Evolutionary conservation across 2,797 vertebrate species (phyloP).

Genomic region (Cyclura pinguis): DNA sequence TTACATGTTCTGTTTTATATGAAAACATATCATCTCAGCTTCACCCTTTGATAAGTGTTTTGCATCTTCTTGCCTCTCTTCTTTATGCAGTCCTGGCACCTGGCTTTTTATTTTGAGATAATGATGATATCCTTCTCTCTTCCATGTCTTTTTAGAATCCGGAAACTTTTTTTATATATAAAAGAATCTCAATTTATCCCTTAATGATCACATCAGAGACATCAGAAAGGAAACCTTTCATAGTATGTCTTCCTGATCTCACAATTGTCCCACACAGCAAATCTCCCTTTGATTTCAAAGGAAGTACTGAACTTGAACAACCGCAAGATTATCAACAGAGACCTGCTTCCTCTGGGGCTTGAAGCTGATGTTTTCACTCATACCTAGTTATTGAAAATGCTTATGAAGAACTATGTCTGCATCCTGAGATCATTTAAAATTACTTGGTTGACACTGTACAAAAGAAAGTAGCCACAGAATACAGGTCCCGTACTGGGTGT

Average conservation of each 20-base stretch:
- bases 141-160: conserved; percentile 33
- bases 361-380: background rate
- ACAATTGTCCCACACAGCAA: conserved; percentile 12
- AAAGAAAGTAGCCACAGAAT: background rate
- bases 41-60: conserved; percentile 39
- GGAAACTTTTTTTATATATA: background rate
- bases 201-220: conserved; percentile 46
- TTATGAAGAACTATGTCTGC: background rate
- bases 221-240: conserved; percentile 31
- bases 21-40: conserved; percentile 26
- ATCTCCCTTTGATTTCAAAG: conserved; percentile 44
- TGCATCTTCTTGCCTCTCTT: conserved; percentile 5
- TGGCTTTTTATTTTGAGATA: conserved; percentile 39
- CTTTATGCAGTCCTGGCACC: conserved; percentile 29
- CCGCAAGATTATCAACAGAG: conserved; percentile 14
- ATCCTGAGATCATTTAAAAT: background rate
- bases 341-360: conserved; percentile 17
- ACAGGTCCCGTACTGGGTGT: too few relatives aligned
- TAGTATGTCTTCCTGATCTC: conserved; percentile 37
- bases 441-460: background rate
- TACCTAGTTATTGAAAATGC: background rate
- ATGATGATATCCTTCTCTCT: conserved; percentile 19
- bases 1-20: conserved; percentile 1
- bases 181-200: conserved; percentile 41
- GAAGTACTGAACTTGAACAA: conserved; percentile 28